These are phyloP conservation scores for Blastomussa wellsi DNA, from an alignment of 92 coral and sea anemone species.

Conservation along the genomic window DNA sequence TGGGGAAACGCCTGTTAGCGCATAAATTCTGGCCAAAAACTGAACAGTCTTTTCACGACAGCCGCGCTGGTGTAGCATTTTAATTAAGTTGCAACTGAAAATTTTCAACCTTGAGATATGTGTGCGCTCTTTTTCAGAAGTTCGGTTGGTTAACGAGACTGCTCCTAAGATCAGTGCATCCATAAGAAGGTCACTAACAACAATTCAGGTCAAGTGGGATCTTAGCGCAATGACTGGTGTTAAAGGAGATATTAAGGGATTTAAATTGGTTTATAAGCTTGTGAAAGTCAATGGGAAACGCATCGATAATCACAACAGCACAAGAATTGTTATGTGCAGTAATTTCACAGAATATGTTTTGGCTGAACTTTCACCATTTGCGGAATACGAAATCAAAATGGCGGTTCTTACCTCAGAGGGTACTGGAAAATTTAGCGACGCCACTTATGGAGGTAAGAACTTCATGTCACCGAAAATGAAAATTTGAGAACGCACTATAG, in stretches of 20 bases:
- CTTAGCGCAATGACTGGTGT: background rate
- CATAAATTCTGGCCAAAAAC: background rate
- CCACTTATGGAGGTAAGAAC: conserved; percentile 28
- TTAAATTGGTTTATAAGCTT: background rate
- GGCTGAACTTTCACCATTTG: conserved; percentile 21
- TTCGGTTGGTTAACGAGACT: background rate
- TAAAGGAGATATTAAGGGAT: conserved; percentile 3
- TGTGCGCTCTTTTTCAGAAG: background rate
- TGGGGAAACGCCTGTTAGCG: background rate
- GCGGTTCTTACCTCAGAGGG: conserved; percentile 15
- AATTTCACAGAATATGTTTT: background rate
- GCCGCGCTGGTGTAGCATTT: background rate
- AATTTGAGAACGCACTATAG: background rate
- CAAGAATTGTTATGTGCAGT: conserved; percentile 2
- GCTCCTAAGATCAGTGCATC: conserved; percentile 37
- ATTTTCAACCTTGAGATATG: background rate
- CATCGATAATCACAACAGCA: background rate
- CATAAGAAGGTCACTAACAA: conserved; percentile 14
- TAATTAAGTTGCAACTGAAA: background rate
- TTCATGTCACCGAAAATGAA: too few relatives aligned
- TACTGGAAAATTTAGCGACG: conserved; percentile 7
- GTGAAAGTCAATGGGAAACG: conserved; percentile 21
- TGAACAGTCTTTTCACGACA: background rate
- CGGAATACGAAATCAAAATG: conserved; percentile 19
- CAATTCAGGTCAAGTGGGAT: conserved; percentile 31